Conservation (phyloP, 2,797 vertebrate genomes). For the Mallotus villosus region DNA sequence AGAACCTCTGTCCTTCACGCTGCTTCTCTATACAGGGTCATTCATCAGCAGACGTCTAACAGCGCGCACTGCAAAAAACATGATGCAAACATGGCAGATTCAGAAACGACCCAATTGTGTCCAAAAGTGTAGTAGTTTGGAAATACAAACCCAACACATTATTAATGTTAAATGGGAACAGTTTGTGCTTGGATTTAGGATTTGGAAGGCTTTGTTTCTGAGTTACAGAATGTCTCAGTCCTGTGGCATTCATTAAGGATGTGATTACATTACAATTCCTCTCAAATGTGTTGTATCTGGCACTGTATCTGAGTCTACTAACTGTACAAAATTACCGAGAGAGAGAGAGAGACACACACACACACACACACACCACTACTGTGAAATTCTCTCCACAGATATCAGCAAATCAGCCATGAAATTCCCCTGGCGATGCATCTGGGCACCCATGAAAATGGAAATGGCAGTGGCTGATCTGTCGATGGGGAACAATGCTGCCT, state of each 20-base stretch:
- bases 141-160: constrained; percentile 36
- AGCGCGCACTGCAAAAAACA: constrained; percentile 34
- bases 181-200: too few species aligned
- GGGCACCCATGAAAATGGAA: constrained; percentile 60
- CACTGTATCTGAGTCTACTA: background rate
- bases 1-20: constrained; percentile 53
- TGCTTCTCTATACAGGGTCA: constrained; percentile 63
- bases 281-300: background rate
- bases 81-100: constrained; percentile 69
- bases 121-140: constrained; percentile 34
- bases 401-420: constrained; percentile 49
- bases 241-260: constrained; percentile 38
- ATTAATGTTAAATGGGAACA: constrained; percentile 29
- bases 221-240: constrained; percentile 24
- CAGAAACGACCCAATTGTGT: constrained; percentile 45
- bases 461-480: constrained; percentile 58
- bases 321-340: too few species aligned
- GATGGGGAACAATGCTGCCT: constrained; percentile 51
- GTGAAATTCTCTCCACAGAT: constrained; percentile 34
- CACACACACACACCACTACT: background rate
- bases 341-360: background rate
- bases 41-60: constrained; percentile 54
- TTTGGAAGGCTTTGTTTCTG: constrained; percentile 8
- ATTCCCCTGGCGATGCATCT: constrained; percentile 43
- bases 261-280: background rate